Evolutionary conservation across 2,113 vertebrate species (phyloP).

Genomic region (Dicerorhinus sumatrensis): DNA sequence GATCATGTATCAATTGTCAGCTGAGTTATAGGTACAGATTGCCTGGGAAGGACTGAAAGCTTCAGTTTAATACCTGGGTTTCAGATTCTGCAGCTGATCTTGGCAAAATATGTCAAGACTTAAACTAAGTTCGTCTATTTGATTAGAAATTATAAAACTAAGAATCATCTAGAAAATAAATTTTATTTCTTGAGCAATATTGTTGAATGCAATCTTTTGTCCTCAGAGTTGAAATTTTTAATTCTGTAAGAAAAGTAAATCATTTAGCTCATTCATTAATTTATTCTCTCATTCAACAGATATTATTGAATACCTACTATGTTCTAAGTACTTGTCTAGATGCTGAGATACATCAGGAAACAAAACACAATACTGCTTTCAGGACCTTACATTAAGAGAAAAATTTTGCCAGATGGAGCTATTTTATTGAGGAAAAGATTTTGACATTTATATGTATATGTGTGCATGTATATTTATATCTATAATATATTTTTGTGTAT

Average conservation of each 20-base stretch:
- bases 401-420: background rate
- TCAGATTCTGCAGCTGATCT: background rate
- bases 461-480: background rate
- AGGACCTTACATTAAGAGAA: background rate
- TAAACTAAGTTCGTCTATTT: background rate
- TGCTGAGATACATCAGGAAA: background rate
- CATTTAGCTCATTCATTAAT: background rate
- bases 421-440: background rate
- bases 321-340: background rate
- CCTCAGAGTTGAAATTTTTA: background rate
- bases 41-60: background rate
- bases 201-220: background rate
- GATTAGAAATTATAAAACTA: background rate
- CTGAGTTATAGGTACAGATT: background rate
- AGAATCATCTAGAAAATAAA: background rate
- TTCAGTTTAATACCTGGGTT: background rate
- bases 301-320: background rate
- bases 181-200: conserved; percentile 1
- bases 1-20: background rate
- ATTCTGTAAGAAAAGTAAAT: background rate
- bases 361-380: background rate
- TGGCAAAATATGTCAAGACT: background rate
- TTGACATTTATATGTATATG: background rate
- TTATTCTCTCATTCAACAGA: background rate
- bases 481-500: background rate